A percentile compares a stretch with the other conserved stretches of the same genome.
phyloP scores from a whole-genome alignment of 1,140 invertebrate genomes.

The Danaus plexippus region DNA sequence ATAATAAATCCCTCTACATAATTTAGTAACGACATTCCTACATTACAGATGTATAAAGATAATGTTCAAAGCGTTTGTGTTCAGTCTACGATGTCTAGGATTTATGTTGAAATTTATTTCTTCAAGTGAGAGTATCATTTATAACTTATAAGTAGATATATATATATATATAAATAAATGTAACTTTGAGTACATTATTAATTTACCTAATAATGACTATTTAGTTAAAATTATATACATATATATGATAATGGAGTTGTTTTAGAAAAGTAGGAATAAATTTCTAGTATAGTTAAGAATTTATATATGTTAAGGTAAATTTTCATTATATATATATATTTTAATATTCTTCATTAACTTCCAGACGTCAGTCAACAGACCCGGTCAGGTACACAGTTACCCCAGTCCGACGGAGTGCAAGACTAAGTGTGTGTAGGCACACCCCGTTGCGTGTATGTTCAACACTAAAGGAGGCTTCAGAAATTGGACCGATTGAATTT shows the following conservation, averaged over 20 bases:
- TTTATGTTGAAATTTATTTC: no score
- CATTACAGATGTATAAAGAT: no score
- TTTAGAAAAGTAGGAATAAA: background rate
- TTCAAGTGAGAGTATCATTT: no score
- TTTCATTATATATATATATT: conserved; percentile 1
- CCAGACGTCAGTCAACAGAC: conserved; percentile 28
- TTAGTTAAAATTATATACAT: no score
- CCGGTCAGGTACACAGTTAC: conserved; percentile 30
- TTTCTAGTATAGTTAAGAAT: background rate
- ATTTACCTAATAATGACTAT: no score
- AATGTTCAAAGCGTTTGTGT: no score
- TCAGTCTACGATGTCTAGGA: no score
- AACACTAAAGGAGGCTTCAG: conserved; percentile 31
- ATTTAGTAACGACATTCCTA: no score
- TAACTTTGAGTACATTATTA: no score
- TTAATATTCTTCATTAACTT: conserved; percentile 16
- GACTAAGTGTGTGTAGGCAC: conserved; percentile 30
- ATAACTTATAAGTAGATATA: no score
- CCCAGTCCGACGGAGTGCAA: conserved; percentile 34
- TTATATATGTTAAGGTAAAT: background rate
- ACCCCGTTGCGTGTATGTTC: conserved; percentile 35
- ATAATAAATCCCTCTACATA: no score
- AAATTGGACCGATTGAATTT: conserved; percentile 11
- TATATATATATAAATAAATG: no score
- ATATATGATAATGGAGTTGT: background rate